Evolutionary conservation across 2,888 invertebrate genomes (phyloP).

Genomic region (Megamerina dolium): DNA sequence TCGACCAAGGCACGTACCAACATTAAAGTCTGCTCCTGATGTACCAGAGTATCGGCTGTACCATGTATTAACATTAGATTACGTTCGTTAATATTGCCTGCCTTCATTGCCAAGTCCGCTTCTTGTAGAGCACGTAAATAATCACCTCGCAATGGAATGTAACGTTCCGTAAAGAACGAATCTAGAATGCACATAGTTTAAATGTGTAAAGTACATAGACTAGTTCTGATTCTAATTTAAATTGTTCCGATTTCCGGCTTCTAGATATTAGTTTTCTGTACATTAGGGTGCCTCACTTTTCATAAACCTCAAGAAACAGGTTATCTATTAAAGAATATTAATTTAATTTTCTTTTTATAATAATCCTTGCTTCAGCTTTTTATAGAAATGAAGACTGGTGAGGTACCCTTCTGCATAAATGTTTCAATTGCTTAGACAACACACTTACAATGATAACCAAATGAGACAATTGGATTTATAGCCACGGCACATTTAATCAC

Average conservation of each 20-base stretch:
- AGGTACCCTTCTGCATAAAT: too few relatives aligned
- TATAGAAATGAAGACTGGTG: not conserved
- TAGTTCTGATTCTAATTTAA: too few relatives aligned
- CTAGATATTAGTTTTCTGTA: too few relatives aligned
- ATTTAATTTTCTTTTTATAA: too few relatives aligned
- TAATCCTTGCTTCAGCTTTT: too few relatives aligned
- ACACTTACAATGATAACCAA: constrained; percentile 67
- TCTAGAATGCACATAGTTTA: too few relatives aligned
- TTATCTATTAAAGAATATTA: too few relatives aligned
- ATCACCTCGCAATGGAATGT: constrained; percentile 71
- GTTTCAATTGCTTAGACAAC: not conserved
- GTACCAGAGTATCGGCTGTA: constrained; percentile 77
- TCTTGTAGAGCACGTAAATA: constrained; percentile 67
- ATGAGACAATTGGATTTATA: constrained; percentile 81
- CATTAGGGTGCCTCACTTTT: too few relatives aligned
- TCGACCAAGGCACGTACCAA: constrained; percentile 77
- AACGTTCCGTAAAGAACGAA: constrained; percentile 86
- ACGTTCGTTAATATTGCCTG: constrained; percentile 66
- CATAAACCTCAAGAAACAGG: not conserved
- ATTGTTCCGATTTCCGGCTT: too few relatives aligned
- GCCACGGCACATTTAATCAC: constrained; percentile 80
- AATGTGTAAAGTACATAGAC: too few relatives aligned
- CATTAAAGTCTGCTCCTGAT: constrained; percentile 81
- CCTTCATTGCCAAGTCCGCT: constrained; percentile 72
- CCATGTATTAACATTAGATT: constrained; percentile 71